phyloP scores from a whole-genome alignment of 2,797 vertebrate genomes.

The Lagodon rhomboides region DNA sequence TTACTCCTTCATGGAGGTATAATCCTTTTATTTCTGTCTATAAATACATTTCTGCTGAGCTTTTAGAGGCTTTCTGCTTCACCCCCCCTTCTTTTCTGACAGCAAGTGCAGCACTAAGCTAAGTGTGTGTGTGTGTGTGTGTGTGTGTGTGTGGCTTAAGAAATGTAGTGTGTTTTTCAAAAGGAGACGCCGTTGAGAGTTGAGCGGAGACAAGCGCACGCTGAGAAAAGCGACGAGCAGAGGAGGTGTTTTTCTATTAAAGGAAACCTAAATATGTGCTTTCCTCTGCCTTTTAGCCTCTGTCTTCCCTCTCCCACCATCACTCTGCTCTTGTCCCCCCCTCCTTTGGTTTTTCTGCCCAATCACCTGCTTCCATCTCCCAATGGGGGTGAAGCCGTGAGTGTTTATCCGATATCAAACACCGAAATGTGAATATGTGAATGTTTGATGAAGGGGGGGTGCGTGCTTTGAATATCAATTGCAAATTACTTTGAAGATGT shows the following conservation, averaged over 20 bases:
- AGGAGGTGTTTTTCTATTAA: conserved; percentile 43
- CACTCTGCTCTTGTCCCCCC: not conserved
- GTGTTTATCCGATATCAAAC: conserved; percentile 42
- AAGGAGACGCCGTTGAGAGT: conserved; percentile 46
- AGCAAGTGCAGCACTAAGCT: conserved; percentile 65
- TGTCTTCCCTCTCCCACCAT: not conserved
- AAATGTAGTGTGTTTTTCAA: conserved; percentile 55
- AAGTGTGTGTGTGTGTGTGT: conserved; percentile 41
- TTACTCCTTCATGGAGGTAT: conserved; percentile 78
- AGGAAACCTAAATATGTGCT: conserved; percentile 25
- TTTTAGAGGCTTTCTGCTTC: conserved; percentile 73
- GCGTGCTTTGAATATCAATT: conserved; percentile 43
- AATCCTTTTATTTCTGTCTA: conserved; percentile 83
- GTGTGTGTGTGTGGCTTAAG: conserved; percentile 46
- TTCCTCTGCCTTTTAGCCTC: conserved; percentile 15
- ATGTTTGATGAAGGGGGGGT: conserved; percentile 28
- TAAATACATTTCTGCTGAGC: conserved; percentile 83
- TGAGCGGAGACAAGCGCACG: conserved; percentile 33
- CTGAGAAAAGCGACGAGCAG: conserved; percentile 21
- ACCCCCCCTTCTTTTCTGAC: conserved; percentile 17
- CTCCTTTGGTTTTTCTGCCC: conserved; percentile 11
- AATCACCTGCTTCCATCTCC: conserved; percentile 40
- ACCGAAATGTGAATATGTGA: conserved; percentile 38
- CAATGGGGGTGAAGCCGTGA: not conserved
- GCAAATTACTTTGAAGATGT: conserved; percentile 39